Conservation (phyloP, 2,113 vertebrate genomes). For the Oenanthe melanoleuca region DNA sequence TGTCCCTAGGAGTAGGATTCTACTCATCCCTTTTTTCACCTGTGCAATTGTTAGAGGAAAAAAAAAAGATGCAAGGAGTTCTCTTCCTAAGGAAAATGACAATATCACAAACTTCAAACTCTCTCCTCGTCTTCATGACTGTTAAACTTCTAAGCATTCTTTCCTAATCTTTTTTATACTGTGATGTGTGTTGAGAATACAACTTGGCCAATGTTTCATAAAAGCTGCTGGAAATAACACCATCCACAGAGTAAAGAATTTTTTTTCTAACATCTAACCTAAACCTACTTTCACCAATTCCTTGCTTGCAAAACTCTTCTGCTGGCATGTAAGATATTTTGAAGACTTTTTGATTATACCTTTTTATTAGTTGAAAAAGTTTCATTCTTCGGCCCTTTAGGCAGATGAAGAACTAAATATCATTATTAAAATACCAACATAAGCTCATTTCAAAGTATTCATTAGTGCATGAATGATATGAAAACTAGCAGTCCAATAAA, state of each 20-base stretch:
- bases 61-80: neutral
- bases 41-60: neutral
- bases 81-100: neutral
- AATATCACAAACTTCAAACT: neutral
- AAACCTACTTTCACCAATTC: neutral
- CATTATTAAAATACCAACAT: neutral
- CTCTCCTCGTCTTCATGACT: neutral
- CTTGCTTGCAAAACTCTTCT: neutral
- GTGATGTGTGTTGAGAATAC: neutral
- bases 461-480: neutral
- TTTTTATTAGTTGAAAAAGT: neutral
- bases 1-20: rapidly evolving
- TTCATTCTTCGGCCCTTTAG: neutral
- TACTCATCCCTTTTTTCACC: neutral
- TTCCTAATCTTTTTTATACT: neutral
- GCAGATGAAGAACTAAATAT: neutral
- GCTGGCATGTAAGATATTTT: neutral
- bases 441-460: neutral
- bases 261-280: neutral
- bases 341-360: neutral
- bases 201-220: neutral
- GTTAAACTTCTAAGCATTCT: neutral
- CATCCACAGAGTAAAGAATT: neutral
- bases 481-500: neutral
- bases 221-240: neutral